Percentiles rank a stretch among this genome's conserved stretches.
Evolutionary conservation across 2,113 vertebrate species (phyloP).

Genomic region (Hipposideros armiger): DNA sequence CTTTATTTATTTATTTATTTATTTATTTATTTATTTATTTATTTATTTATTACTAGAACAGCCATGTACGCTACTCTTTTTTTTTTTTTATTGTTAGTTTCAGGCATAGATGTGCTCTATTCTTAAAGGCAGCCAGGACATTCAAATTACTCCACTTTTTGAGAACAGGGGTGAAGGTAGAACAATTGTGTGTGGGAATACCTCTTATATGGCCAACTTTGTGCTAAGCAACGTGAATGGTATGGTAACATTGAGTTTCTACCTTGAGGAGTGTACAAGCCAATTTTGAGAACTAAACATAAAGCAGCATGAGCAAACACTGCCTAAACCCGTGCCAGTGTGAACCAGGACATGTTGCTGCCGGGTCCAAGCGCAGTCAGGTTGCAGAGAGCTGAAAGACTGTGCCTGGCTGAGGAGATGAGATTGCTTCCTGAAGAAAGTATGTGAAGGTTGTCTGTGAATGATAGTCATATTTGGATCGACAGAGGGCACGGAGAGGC

Average conservation of each 20-base stretch:
- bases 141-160: neutral
- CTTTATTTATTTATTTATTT: neutral
- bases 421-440: neutral
- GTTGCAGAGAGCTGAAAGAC: neutral
- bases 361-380: neutral
- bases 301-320: neutral
- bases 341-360: neutral
- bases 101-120: too few relatives aligned
- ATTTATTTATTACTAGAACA: neutral
- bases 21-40: neutral
- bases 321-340: rapidly evolving
- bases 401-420: neutral
- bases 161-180: neutral
- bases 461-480: neutral
- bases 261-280: neutral
- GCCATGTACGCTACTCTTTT: neutral
- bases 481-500: neutral
- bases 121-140: neutral
- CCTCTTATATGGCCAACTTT: neutral
- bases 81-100: too few relatives aligned
- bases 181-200: neutral
- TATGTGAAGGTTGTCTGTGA: neutral
- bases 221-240: neutral
- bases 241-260: neutral
- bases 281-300: neutral